A percentile compares a stretch with the other conserved stretches of the same genome.
Conservation (phyloP, 2,113 vertebrate genomes). For the Hyperopisus bebe region DNA sequence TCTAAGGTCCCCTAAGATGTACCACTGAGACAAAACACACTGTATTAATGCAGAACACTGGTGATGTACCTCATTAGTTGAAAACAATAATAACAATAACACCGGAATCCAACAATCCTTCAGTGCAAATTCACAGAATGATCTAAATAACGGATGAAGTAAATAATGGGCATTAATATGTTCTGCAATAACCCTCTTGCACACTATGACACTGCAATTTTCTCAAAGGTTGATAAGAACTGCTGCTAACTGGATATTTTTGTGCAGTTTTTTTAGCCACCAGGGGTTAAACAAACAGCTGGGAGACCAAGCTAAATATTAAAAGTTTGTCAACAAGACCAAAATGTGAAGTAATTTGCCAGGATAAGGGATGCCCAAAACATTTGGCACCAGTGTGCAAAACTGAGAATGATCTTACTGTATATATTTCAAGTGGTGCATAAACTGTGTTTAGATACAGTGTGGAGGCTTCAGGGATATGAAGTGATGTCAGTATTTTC, state of each 20-base stretch:
- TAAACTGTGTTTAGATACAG: constrained; percentile 2
- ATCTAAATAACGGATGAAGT: not conserved
- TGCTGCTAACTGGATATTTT: not conserved
- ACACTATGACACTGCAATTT: not conserved
- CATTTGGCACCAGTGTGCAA: not conserved
- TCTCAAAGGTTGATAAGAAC: not conserved
- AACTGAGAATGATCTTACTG: not conserved
- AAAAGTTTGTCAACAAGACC: not conserved
- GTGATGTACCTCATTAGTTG: not conserved
- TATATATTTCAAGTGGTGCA: constrained; percentile 3
- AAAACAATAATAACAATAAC: not conserved
- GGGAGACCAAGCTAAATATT: not conserved
- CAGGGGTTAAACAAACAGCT: not conserved
- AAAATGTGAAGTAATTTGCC: not conserved
- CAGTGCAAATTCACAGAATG: not conserved
- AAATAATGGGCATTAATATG: not conserved
- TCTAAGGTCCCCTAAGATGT: not conserved
- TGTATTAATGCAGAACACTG: not conserved
- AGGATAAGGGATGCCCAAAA: not conserved
- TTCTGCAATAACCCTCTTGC: not conserved
- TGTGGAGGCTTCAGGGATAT: not conserved
- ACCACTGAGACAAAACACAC: not conserved
- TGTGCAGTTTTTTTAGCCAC: not conserved
- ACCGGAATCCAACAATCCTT: not conserved
- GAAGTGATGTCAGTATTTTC: not conserved